Base-by-base conservation (phyloP, 2,113 vertebrate species). In the Arothron firmamentum region DNA sequence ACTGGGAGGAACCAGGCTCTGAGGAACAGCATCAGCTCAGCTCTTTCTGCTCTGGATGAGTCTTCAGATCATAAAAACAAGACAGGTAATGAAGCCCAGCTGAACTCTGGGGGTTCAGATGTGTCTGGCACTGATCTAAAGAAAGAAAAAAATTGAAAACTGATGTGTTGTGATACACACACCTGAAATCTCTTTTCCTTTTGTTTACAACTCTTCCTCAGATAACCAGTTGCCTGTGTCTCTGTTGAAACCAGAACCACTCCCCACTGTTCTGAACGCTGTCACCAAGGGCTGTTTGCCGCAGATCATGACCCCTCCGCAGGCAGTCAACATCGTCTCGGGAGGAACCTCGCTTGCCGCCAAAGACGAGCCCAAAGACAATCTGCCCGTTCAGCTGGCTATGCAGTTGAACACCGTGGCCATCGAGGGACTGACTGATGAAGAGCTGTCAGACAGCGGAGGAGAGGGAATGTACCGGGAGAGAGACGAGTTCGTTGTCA, bases 401-500 rank as follows among this genome's bases (percentile, higher is more conserved):
- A 87, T 91, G 65, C 82, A 82, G 60, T 87, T 98, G 72, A 83
- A 75, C 17, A 74, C 85, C 18, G 92, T 96, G 77, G 96, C 96
- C 59, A 87, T 99, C n/a, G 94, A 98, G 87, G 97, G 96, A 54
- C 91, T 90, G 70, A 94, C 93, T 1, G 97, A 99, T 14, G 95
- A 98, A 56, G 96, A 97, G 67, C 88, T 94, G 20, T 91, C 87
- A 0, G 96, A 98, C 89, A 99, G 97, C 14, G 96, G 94, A 68
- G 97, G 95, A 59, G 97, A 99, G 84, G 97, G 97, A 59, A 96
- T 98, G 90, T 99, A 97, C 86, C 90, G 94, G 68, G 96, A 98
- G 68, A 94, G 96, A 54, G 97, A 98, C 59, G 97, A 99, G 83
- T 99, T 97, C 85, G 97, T 99, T 20, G 94, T 99, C 76, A 94